A percentile compares a stretch with the other conserved stretches of the same genome.
Evolutionary conservation across 2,888 invertebrate species (phyloP).

Genomic region (Dasypogon diadema): DNA sequence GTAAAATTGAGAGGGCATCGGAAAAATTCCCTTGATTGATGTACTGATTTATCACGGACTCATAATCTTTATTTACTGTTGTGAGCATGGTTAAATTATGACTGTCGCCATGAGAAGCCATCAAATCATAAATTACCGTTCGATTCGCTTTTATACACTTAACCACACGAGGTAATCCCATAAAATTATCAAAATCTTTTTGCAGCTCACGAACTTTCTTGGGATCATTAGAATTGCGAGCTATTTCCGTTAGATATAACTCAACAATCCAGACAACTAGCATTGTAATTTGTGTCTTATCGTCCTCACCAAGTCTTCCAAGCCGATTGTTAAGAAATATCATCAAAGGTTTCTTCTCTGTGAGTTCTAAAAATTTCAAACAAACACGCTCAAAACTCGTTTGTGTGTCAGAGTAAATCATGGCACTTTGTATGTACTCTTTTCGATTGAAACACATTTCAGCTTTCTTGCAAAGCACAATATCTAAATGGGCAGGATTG

Average conservation of each 20-base stretch:
- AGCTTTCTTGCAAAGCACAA: constrained; percentile 89
- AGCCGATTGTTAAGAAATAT: constrained; percentile 88
- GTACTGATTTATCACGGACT: constrained; percentile 90
- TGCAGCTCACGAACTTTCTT: constrained; percentile 73
- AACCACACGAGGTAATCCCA: constrained; percentile 77
- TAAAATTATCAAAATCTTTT: constrained; percentile 82
- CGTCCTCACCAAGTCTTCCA: constrained; percentile 76
- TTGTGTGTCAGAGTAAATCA: constrained; percentile 89
- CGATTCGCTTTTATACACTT: constrained; percentile 86
- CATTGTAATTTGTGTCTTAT: constrained; percentile 91
- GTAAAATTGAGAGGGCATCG: constrained; percentile 81
- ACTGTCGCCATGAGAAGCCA: constrained; percentile 95
- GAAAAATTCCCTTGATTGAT: constrained; percentile 82
- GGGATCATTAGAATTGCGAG: constrained; percentile 65
- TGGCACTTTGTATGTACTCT: constrained; percentile 86
- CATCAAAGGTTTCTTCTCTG: constrained; percentile 87
- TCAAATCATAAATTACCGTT: constrained; percentile 87
- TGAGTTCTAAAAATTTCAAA: constrained; percentile 86
- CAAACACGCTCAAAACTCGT: constrained; percentile 95
- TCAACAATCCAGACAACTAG: constrained; percentile 96
- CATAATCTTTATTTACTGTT: constrained; percentile 85
- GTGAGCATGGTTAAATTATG: constrained; percentile 90
- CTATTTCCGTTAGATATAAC: constrained; percentile 89
- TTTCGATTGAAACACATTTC: constrained; percentile 84
- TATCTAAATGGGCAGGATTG: constrained; percentile 84